Evolutionary conservation across 2,797 vertebrate species (phyloP), one percentile per base, ranked within the genome.

Genomic region (Mus minutoides): DNA sequence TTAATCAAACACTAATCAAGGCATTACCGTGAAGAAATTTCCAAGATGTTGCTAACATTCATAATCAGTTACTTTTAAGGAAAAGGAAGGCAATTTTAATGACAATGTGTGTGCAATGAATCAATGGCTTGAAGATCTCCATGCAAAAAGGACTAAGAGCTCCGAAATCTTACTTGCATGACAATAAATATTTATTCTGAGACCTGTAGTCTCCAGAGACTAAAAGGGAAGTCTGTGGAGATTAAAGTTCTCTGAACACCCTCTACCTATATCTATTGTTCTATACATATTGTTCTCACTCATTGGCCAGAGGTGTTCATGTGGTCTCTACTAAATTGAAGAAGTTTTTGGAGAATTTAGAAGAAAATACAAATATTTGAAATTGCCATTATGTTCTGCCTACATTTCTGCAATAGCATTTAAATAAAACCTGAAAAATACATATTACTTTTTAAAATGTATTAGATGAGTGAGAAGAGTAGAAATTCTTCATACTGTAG

Each of bases 141-240:
- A 12, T 90, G 16, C 22, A 95, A 88, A 97, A 96, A 21, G 37
- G 21, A 76, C 22, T 52, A 56, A 75, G 71, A 86, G 10, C 56
- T 22, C 34, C 17, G 6, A 87, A 91, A 84, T 26, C 10, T 95
- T 62, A 90, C 43, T 14, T 88, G 2, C 2, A 60, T 31, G 6
- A n/a, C 40, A 90, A 40, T 67, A 87, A 94, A 46, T 78, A 10
- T 11, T 62, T 76, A 75, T 56, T 52, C 37, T 85, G 16, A 67
- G 29, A 84, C 43, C 91, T 2, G 31, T 3, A 77, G 13, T 11
- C 40, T 69, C 67, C 19, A 71, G 31, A 31, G 14, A 6, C 6
- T 67, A 49, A 13, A 24, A 16, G 21, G 14, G 9, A 67, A 29
- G 22, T 13, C 2, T 54, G 0, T 56, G 8, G 31, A 37, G 6